Evolutionary conservation across 2,797 vertebrate genomes (phyloP), one percentile per base, ranked within the genome.

Genomic region (Cirrhinus mrigala): DNA sequence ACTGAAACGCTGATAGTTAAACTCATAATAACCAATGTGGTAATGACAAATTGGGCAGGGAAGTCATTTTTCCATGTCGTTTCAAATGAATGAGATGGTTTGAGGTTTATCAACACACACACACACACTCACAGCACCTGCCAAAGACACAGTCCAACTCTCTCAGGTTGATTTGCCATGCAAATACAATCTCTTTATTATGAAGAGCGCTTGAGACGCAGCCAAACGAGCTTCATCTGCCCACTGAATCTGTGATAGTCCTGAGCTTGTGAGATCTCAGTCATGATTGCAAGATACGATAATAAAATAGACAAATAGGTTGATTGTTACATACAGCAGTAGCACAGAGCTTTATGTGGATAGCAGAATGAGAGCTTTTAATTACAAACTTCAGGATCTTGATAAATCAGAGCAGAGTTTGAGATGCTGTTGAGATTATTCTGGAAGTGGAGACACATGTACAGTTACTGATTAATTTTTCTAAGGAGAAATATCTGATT

Each of bases 161-260:
- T 87, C 85, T 88, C 89, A 75, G 82, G 64, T 83, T 89, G 88
- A 91, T 92, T 91, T 88, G 87, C 90, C 88, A 93, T 93, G 91
- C 90, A 93, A 93, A 94, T 92, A 87, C 73, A 91, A 92, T 94
- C 88, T 92, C 82, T 85, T 90, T 90, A 89, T 91, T 89, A 91
- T 89, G 83, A 91, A 91, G 91, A 90, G 87, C 8, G 24, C 52
- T 88, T 40, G 89, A 88, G 80, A 58, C 8, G 81, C 80, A 87
- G 86, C 84, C 73, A 89, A 86, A 92, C 87, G 89, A 90, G 87
- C 87, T 92, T 87, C 68, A 58, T 80, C 92, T 90, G 83, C 89
- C 89, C 83, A 33, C 40, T 60, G 37, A 22, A 24, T 60, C 12
- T 85, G 14, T 46, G n/a, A 33, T 11, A 64, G 50, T 77, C 74